These are phyloP conservation scores for Euzetes globulus DNA, from an alignment of 2,888 invertebrate species.

Conservation along the genomic window DNA sequence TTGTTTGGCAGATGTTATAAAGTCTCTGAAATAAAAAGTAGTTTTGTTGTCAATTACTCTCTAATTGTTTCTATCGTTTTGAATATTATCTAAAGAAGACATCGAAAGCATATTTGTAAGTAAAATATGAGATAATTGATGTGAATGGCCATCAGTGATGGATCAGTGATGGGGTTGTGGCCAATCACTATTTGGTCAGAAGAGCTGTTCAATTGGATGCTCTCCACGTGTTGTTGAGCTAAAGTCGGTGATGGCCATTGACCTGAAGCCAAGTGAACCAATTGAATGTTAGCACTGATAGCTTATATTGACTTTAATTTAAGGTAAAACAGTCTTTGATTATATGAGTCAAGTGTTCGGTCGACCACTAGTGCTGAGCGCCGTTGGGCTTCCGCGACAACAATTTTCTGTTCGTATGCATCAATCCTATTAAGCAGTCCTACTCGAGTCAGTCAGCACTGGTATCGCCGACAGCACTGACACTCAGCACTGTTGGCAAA, in stretches of 20 bases:
- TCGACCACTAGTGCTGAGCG: slow-evolving; percentile 16
- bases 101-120: too few species aligned
- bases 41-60: too few species aligned
- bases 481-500: neutral
- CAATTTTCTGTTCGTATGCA: neutral
- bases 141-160: too few species aligned
- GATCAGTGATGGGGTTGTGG: slow-evolving; percentile 14
- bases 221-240: neutral
- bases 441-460: neutral
- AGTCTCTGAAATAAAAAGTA: too few species aligned
- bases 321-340: neutral
- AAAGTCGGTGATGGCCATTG: neutral
- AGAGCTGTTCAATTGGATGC: neutral
- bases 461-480: neutral
- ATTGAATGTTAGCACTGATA: neutral
- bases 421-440: neutral
- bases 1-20: too few species aligned
- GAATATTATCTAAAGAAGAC: too few species aligned
- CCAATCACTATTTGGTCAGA: neutral
- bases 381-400: slow-evolving; percentile 23
- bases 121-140: too few species aligned
- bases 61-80: too few species aligned
- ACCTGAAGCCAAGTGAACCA: neutral
- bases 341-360: slow-evolving; percentile 4
- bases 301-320: neutral